Evolutionary conservation across 2,888 invertebrate species (phyloP), one percentile per base, ranked within the genome.

Genomic region (Nectonema munidae): DNA sequence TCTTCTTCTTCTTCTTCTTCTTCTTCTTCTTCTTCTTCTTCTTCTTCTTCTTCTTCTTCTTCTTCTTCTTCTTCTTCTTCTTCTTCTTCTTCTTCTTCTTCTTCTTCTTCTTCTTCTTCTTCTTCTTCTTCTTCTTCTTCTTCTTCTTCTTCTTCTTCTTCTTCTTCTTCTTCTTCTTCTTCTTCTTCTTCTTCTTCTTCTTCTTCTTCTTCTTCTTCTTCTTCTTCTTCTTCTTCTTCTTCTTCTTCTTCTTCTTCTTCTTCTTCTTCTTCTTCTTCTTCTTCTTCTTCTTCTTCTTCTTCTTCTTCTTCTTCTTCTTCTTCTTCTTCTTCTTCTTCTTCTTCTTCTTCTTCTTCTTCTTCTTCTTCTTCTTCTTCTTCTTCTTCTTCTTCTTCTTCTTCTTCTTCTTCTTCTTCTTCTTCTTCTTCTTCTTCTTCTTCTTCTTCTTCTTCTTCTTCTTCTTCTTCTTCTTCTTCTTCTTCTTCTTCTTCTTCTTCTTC

Each of bases 1-100:
- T 30, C 32, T 30, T 30, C 32, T 30, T 30, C 32, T 30, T n/a
- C 32, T 30, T 30, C 32, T 30, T 30, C 32, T 30, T 30, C 32
- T 30, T 30, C 32, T 30, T 30, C 32, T 30, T 30, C 32, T 30
- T 30, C 32, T 30, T 30, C 32, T 30, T 30, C 32, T 30, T 30
- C 32, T 30, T 30, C 32, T 30, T 30, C 32, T 30, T 30, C 32
- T 30, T 30, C 32, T 30, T 30, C 32, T 30, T 25, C 25, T 25
- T 25, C 25, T 30, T 30, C 32, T 30, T 30, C 32, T 30, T 30
- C 32, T 30, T 30, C 32, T 30, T 30, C 32, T 30, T 30, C 32
- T 30, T 30, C 32, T 30, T 30, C 32, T 30, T 30, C 32, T 30
- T 30, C 32, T 30, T 30, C 32, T 30, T 30, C 32, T 30, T 30